Evolutionary conservation across 2,888 invertebrate genomes (phyloP), one percentile per base, ranked within the genome.

Genomic region (Agrotis ipsilon): DNA sequence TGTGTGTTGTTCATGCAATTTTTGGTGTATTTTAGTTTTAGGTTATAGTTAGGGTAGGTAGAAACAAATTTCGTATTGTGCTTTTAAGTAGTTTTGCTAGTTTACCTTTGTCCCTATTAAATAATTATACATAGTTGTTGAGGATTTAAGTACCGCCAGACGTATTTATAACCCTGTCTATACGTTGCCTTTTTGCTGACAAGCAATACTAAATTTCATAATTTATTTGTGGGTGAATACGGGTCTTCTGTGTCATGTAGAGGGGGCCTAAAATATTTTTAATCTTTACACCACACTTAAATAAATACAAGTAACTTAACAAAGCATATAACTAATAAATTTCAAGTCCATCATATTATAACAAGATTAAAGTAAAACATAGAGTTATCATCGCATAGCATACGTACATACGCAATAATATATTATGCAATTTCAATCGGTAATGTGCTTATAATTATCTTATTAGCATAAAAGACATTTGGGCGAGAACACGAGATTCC

Each of bases 61-160:
- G 78, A 54, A 82, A 85, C 81, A 77, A 84, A 86, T 82, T 84
- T 78, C 55, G 63, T 80, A 78, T 73, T 72, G 67, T 80, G 82
- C 78, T 83, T 86, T 19, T 79, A 79, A 48, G 76, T 86, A 86
- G 85, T 78, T 74, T 68, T 81, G 85, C 85, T 86, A 83, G 85
- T 69, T 73, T 73, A 73, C 52, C 18, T 66, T 75, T 78, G 74
- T 49, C 69, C 55, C 66, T 54, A 19, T 45, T 46, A n/a, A 52
- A 59, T 81, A 55, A 51, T 62, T 46, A 55, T n/a, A n/a, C n/a
- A n/a, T 67, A 64, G 46, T 45, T 48, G 14, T 64, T 51, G 61
- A 71, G 27, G 21, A 63, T 58, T 7, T 65, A 62, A 24, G 58
- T 54, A 80, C 51, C 58, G 18, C 62, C 54, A 62, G 19, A 58